Evolutionary conservation across 1,140 invertebrate species (phyloP), one percentile per base, ranked within the genome.

Genomic region (Leucophenga varia): DNA sequence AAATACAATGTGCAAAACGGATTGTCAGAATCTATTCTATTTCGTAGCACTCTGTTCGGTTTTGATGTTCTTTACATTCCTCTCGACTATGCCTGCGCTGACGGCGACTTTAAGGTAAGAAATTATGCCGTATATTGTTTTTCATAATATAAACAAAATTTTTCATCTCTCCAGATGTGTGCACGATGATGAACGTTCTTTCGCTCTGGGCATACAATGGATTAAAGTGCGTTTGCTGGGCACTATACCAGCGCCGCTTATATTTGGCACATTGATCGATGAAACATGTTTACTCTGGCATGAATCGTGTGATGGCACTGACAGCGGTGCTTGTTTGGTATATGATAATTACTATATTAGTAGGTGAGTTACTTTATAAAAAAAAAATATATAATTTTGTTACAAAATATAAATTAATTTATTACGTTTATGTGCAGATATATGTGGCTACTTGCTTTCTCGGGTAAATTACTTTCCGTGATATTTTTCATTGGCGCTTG

Each of bases 161-260:
- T 2, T 1, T 28, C 3, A 12, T 6, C 4, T 6, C 22, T 32
- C 2, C 49, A 89, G 90, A 61, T 90, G 89, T 54, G 90, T 93
- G 3, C 79, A 83, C 19, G 85, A 89, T 61, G 86, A 92, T 49
- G 88, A 92, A 69, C 80, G 88, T 32, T 89, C 90, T 2, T 91
- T 94, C 78, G 90, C 89, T 1, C 74, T 93, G 20, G 91, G 91
- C 0, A 84, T 93, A 58, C 91, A 94, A 71, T 93, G 90, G 87
- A 88, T 93, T 19, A 85, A 89, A 52, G 86, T 91, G 6, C 79
- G 91, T 13, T 68, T 89, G 34, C 58, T 85, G 68, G 89, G 89
- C n/a, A 91, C 90, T 3, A 92, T 93, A 60, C 91, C 91, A 1
- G 87, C 89, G 12, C 91, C 91, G 0, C 83, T 93, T 44, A 81